Percentiles rank a stretch among this genome's conserved stretches.
Evolutionary conservation across 2,888 invertebrate genomes (phyloP).

Genomic region (Mantis religiosa): DNA sequence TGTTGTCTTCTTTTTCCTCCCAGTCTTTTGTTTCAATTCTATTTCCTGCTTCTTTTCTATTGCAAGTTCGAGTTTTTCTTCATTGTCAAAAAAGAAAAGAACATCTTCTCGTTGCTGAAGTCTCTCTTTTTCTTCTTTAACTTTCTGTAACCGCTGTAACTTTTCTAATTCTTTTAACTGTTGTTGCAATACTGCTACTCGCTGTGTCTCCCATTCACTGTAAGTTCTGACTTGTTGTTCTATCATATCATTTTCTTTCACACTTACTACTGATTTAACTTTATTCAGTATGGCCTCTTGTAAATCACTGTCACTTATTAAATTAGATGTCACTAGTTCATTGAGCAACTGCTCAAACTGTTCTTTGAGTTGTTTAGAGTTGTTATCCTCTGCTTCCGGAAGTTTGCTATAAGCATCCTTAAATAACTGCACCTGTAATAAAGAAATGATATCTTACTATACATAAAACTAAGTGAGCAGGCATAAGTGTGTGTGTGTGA

Average conservation of each 20-base stretch:
- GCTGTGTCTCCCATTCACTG: constrained; percentile 54
- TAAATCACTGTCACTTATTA: constrained; percentile 17
- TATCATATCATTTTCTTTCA: constrained; percentile 56
- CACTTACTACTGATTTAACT: constrained; percentile 43
- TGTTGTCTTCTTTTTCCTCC: constrained; percentile 49
- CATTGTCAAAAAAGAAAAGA: constrained; percentile 70
- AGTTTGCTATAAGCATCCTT: constrained; percentile 45
- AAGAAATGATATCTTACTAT: background rate
- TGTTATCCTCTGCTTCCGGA: constrained; percentile 16
- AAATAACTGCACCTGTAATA: constrained; percentile 41
- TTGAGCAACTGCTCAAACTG: constrained; percentile 21
- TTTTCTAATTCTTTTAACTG: constrained; percentile 54
- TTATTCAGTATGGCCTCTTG: constrained; percentile 25
- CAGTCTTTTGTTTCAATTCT: constrained; percentile 46
- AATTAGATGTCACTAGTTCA: constrained; percentile 21
- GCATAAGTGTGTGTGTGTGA: too few relatives aligned
- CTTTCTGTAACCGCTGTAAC: constrained; percentile 48
- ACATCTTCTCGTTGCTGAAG: constrained; percentile 58
- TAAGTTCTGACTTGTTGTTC: constrained; percentile 54
- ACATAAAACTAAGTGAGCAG: too few relatives aligned
- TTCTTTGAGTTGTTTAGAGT: constrained; percentile 21
- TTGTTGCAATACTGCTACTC: constrained; percentile 55
- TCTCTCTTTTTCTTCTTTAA: constrained; percentile 56
- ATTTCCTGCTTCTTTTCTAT: constrained; percentile 58
- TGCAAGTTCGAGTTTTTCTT: constrained; percentile 67